Conservation (phyloP, 2,888 invertebrate genomes). For the Hirtodrosophila histrioides region DNA sequence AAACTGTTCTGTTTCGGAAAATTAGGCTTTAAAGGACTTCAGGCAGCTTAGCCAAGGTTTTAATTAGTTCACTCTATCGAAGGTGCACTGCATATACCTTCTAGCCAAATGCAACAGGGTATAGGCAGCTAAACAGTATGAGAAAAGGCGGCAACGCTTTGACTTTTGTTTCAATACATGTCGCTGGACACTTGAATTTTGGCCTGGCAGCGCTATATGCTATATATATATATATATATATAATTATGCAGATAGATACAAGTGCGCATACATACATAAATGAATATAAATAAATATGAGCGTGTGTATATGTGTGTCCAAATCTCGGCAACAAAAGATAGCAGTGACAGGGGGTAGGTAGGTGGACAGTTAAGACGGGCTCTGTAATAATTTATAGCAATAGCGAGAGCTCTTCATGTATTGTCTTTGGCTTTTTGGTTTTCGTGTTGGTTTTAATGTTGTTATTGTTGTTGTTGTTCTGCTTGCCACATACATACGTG, state of each 20-base stretch:
- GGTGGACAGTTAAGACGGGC: conserved; percentile 50
- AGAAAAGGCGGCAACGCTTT: conserved; percentile 57
- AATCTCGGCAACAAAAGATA: conserved; percentile 38
- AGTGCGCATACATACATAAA: conserved; percentile 4
- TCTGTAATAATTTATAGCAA: conserved; percentile 59
- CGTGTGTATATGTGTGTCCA: conserved; percentile 2
- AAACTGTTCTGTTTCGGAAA: too few species aligned
- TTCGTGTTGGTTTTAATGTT: conserved; percentile 12
- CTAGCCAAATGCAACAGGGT: background rate
- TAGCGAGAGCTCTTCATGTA: conserved; percentile 52
- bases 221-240: conserved; percentile 29
- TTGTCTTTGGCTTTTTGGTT: conserved; percentile 49
- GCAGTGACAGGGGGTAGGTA: conserved; percentile 62
- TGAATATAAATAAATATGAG: conserved; percentile 17
- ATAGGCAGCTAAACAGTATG: conserved; percentile 25
- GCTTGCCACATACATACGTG: background rate
- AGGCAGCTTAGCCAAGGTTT: too few species aligned
- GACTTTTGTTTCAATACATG: conserved; percentile 66
- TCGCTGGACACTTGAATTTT: conserved; percentile 65
- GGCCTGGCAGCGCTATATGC: conserved; percentile 71
- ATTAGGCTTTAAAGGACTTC: too few species aligned
- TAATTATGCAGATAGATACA: conserved; percentile 44
- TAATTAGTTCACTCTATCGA: too few species aligned
- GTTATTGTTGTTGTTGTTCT: conserved; percentile 26
- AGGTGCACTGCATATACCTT: conserved; percentile 3